Percentiles rank a stretch among this genome's conserved stretches.
phyloP scores from a whole-genome alignment of 2,113 vertebrate genomes.

The Myxocyprinus asiaticus region DNA sequence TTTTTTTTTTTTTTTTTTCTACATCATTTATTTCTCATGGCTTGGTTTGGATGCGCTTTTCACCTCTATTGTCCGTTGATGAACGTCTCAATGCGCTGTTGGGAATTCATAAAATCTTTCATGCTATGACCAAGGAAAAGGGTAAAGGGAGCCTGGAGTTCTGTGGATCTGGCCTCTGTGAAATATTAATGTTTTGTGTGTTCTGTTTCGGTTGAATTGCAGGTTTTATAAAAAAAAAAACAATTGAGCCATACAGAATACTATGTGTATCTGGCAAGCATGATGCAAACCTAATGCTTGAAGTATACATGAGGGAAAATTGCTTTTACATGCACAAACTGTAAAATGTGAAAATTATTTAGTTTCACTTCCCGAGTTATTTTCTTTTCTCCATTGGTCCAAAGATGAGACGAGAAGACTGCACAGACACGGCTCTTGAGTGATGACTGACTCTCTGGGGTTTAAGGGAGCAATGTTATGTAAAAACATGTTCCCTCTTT shows the following conservation, averaged over 20 bases:
- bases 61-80: not conserved
- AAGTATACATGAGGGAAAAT: not conserved
- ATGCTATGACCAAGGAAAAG: conserved; percentile 12
- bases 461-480: conserved; percentile 5
- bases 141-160: conserved; percentile 9
- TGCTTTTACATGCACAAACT: not conserved
- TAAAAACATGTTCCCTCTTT: conserved; percentile 10
- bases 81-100: conserved; percentile 1
- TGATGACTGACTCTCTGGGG: conserved; percentile 1
- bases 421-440: not conserved
- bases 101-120: conserved; percentile 30
- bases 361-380: not conserved
- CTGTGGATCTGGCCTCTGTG: conserved; percentile 1
- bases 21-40: conserved; percentile 23
- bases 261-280: not conserved
- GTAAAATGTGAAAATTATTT: not conserved
- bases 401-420: conserved; percentile 10
- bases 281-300: conserved; percentile 2
- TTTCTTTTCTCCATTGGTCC: not conserved
- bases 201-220: not conserved
- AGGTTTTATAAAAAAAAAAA: not conserved
- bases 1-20: no score
- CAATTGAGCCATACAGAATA: not conserved
- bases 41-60: not conserved
- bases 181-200: conserved; percentile 2